Evolutionary conservation across 2,113 vertebrate species (phyloP), one percentile per base, ranked within the genome.

Genomic region (Sceloporus tristichus): DNA sequence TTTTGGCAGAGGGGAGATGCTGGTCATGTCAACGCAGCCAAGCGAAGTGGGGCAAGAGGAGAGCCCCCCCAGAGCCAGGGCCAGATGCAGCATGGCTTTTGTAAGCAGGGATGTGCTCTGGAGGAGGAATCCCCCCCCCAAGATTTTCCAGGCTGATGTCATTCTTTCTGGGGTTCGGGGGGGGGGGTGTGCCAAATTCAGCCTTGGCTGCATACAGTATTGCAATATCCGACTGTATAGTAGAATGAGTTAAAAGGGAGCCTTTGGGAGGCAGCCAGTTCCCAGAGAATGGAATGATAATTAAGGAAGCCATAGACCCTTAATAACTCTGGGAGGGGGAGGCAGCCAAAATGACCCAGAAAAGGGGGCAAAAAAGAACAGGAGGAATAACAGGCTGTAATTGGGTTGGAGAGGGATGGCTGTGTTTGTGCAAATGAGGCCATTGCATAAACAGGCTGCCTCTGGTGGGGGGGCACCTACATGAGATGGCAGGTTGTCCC

Each of bases 221-320:
- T 90, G 80, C 42, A 78, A 91, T 90, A 83, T 82, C 48, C 79
- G 81, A 87, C 91, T 85, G 91, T 92, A 85, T 90, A 86, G 88
- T 79, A 89, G 91, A 85, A 34, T 87, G 92, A 87, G 82, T 91
- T 90, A 87, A 94, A 92, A 93, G 93, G 90, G 90, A 53, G 87
- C 84, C 74, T 90, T 81, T 87, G 79, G 75, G 91, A n/a, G 75
- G 80, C 92, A 89, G 93, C 91, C 91, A 93, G 77, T 79, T 71
- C 91, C 92, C 85, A 87, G 92, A 91, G 88, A 93, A 90, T 87
- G 94, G 91, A 87, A 0, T 89, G 78, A 77, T 93, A 93, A 94
- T 95, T 91, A 92, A 95, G 89, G 91, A 93, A 93, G 82, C 66
- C 59, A 56, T 84, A 19, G 92, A 34, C 88, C 59, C 38, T 48